These are phyloP conservation scores for Ericerus pela DNA, from an alignment of 1,140 invertebrate species.

Conservation along the genomic window DNA sequence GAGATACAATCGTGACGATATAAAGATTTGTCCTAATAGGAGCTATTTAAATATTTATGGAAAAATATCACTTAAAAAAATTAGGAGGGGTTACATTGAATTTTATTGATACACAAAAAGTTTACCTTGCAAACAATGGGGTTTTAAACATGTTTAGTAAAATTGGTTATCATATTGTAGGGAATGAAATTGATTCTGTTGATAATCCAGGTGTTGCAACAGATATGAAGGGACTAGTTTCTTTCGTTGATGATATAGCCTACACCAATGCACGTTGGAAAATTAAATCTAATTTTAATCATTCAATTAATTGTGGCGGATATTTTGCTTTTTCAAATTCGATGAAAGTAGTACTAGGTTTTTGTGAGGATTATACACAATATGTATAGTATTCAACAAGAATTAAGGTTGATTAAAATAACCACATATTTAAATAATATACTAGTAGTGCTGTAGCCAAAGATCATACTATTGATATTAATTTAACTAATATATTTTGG, in stretches of 20 bases:
- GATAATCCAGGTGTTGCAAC: conserved; percentile 2
- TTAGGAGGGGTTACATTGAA: no score
- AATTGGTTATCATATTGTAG: background rate
- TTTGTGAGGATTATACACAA: background rate
- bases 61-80: no score
- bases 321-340: background rate
- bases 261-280: background rate
- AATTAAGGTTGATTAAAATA: no score
- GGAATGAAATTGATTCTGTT: conserved; percentile 5
- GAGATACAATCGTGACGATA: no score
- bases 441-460: background rate
- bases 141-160: no score
- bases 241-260: background rate
- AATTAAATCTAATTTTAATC: no score
- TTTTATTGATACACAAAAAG: no score
- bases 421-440: no score
- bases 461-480: background rate
- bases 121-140: no score
- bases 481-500: conserved; percentile 4
- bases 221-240: background rate
- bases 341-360: background rate
- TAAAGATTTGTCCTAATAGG: no score
- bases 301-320: background rate
- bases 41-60: no score
- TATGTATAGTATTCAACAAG: no score